phyloP scores from a whole-genome alignment of 2,888 invertebrate genomes.

The Oasisia sp. region DNA sequence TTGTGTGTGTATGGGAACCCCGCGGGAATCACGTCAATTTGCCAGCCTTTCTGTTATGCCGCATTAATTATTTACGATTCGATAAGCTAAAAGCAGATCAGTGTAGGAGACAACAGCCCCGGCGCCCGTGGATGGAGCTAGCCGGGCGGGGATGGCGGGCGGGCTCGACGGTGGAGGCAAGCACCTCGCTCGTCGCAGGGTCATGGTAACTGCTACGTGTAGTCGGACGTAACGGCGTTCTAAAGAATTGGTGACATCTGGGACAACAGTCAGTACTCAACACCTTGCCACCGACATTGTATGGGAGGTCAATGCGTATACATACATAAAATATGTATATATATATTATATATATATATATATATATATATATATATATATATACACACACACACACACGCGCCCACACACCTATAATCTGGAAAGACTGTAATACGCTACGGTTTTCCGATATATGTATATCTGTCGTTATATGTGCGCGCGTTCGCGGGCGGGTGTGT shows the following conservation, averaged over 20 bases:
- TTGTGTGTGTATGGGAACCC: neutral
- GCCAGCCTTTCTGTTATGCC: conserved; percentile 4
- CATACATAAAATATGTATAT: too few species aligned
- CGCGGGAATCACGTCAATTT: neutral
- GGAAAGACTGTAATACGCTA: too few species aligned
- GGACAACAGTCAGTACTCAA: neutral
- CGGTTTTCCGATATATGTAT: too few species aligned
- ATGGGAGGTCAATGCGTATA: neutral
- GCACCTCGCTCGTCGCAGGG: neutral
- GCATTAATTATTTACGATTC: conserved; percentile 6
- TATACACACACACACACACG: too few species aligned
- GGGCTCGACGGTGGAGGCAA: neutral
- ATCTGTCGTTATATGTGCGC: too few species aligned
- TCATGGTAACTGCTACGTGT: neutral
- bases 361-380: too few species aligned
- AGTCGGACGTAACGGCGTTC: too few species aligned
- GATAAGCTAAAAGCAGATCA: conserved; percentile 12
- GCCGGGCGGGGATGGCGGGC: neutral
- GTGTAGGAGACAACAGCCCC: neutral
- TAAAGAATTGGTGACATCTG: neutral
- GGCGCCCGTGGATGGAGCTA: neutral
- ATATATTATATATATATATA: too few species aligned
- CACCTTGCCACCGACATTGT: neutral
- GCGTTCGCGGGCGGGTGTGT: too few species aligned
- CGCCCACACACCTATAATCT: too few species aligned